Evolutionary conservation across 2,797 vertebrate genomes (phyloP).

Genomic region (Aphelocoma californica): DNA sequence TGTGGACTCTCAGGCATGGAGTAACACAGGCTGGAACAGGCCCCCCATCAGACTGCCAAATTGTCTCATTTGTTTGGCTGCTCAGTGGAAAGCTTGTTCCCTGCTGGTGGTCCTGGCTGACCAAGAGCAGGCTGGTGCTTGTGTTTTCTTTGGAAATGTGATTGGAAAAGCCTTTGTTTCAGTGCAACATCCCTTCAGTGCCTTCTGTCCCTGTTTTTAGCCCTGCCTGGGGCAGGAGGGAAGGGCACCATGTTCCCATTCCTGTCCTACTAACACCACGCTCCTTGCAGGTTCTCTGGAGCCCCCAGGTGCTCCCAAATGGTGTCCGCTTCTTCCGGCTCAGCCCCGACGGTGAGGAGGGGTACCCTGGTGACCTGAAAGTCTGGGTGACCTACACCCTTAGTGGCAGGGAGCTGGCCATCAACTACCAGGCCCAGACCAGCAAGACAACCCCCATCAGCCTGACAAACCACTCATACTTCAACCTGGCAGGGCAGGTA

Average conservation of each 20-base stretch:
- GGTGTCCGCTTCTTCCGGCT: slow-evolving; percentile 83
- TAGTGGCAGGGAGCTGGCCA: slow-evolving; percentile 77
- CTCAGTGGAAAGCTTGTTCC: neutral
- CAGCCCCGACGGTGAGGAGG: slow-evolving; percentile 90
- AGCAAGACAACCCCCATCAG: slow-evolving; percentile 87
- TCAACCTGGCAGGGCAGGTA: slow-evolving; percentile 93
- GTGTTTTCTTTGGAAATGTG: neutral
- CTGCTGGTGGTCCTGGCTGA: neutral
- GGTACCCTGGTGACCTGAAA: slow-evolving; percentile 89
- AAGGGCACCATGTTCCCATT: neutral
- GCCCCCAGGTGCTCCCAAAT: slow-evolving; percentile 71
- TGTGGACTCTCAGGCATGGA: neutral
- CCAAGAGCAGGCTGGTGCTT: neutral
- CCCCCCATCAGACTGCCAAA: neutral
- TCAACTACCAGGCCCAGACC: slow-evolving; percentile 83
- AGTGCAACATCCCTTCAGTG: neutral
- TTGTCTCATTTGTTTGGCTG: neutral
- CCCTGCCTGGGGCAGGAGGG: neutral
- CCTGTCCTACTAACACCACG: rapidly evolving
- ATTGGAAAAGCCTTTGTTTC: neutral
- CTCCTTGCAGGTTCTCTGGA: slow-evolving; percentile 81
- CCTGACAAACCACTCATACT: slow-evolving; percentile 94
- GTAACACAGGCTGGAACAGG: neutral
- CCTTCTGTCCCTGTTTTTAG: neutral
- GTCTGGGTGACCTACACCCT: slow-evolving; percentile 87